Percentiles rank a stretch among this genome's conserved stretches.
Conservation (phyloP, 2,797 vertebrate species). For the Agapornis canus region DNA sequence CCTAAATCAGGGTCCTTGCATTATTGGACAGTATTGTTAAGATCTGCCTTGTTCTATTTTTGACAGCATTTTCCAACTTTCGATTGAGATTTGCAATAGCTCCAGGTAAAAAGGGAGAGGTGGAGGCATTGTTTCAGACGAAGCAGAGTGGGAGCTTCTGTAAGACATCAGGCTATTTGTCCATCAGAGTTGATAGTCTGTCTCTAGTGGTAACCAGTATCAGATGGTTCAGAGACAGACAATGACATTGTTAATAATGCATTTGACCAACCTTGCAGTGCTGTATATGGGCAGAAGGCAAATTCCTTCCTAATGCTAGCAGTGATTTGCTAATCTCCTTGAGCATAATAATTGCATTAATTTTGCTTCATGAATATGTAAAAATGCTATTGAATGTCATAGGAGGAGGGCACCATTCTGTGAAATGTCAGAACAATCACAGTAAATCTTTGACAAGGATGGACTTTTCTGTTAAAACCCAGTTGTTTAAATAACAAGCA, state of each 20-base stretch:
- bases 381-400: background rate
- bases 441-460: background rate
- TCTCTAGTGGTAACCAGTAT: slow-evolving; percentile 39
- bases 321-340: slow-evolving; percentile 37
- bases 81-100: background rate
- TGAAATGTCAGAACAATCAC: background rate
- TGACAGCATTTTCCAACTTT: background rate
- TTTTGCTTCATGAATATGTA: slow-evolving; percentile 44
- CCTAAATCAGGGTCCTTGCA: background rate
- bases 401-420: background rate
- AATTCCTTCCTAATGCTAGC: slow-evolving; percentile 25
- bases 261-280: background rate
- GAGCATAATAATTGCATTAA: slow-evolving; percentile 40
- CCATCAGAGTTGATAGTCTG: background rate
- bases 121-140: background rate
- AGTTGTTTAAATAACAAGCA: background rate
- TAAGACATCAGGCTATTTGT: background rate
- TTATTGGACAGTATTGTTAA: background rate
- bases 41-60: background rate
- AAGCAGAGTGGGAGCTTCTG: background rate
- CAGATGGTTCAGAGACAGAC: slow-evolving; percentile 31
- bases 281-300: background rate
- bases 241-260: slow-evolving; percentile 48
- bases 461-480: background rate
- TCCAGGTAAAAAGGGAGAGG: background rate